Conservation (phyloP, 2,888 invertebrate genomes). For the Apomyelois bistriatella region DNA sequence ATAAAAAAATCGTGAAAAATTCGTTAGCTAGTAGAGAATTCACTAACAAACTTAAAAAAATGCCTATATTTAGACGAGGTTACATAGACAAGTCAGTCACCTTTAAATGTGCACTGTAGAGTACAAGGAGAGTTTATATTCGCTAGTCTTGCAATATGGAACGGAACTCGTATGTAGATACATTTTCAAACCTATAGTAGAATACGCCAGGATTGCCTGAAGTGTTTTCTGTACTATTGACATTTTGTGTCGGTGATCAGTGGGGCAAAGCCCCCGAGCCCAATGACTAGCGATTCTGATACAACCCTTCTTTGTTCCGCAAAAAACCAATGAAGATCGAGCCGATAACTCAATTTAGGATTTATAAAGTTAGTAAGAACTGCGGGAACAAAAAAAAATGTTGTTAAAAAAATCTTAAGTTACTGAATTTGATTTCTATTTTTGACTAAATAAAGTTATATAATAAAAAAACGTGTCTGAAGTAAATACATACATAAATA, state of each 20-base stretch:
- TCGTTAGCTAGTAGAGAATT: no score
- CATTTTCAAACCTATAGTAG: background rate
- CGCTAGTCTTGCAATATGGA: no score
- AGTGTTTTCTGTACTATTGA: background rate
- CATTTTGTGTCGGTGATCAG: background rate
- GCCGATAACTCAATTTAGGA: constrained; percentile 20
- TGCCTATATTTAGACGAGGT: no score
- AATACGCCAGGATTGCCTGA: background rate
- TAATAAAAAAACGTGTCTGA: no score
- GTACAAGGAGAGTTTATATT: no score
- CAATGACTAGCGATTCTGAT: constrained; percentile 11
- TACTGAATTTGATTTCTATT: no score
- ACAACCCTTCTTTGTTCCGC: constrained; percentile 14
- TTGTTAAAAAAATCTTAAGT: background rate
- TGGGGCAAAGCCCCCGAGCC: constrained; percentile 1
- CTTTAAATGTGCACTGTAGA: no score
- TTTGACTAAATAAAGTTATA: no score
- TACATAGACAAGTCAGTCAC: no score
- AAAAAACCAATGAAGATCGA: constrained; percentile 15
- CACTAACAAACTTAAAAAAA: no score
- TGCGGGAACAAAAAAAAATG: background rate
- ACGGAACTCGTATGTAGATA: background rate
- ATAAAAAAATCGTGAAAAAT: no score
- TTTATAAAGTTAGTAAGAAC: background rate
- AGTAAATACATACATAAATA: no score